phyloP scores from a whole-genome alignment of 2,113 vertebrate species.

The Promerops cafer region DNA sequence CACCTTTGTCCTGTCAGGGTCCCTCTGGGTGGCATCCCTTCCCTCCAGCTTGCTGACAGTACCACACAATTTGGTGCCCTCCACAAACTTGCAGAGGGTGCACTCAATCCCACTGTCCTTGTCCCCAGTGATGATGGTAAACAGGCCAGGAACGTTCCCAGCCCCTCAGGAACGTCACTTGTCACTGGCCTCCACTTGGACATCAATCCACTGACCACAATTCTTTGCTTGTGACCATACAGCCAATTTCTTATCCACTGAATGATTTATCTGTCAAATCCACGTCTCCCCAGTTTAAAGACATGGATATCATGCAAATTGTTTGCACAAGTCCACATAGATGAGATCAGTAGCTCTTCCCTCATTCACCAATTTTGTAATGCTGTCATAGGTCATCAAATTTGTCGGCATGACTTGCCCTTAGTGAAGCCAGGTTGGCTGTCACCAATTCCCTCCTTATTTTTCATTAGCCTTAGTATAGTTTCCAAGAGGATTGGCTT shows the following conservation, averaged over 20 bases:
- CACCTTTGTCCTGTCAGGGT: neutral
- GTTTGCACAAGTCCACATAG: neutral
- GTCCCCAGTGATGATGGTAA: neutral
- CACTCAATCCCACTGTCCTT: neutral
- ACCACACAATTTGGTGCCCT: neutral
- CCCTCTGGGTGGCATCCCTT: neutral
- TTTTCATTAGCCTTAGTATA: neutral
- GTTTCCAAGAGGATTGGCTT: neutral
- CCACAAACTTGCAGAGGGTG: neutral
- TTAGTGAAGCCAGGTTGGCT: neutral
- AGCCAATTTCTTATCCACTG: neutral
- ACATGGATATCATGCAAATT: neutral
- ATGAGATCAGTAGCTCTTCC: neutral
- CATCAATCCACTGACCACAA: neutral
- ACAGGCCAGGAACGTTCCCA: rapidly evolving
- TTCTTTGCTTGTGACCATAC: neutral
- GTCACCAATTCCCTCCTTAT: neutral
- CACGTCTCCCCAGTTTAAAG: neutral
- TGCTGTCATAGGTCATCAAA: neutral
- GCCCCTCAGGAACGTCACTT: neutral
- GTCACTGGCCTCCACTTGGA: neutral
- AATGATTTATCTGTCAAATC: neutral
- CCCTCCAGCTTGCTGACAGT: neutral
- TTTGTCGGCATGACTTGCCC: neutral
- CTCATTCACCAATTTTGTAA: neutral